These are phyloP conservation scores for Erythrocercus mccallii DNA, from an alignment of 2,113 vertebrate species.

Conservation along the genomic window DNA sequence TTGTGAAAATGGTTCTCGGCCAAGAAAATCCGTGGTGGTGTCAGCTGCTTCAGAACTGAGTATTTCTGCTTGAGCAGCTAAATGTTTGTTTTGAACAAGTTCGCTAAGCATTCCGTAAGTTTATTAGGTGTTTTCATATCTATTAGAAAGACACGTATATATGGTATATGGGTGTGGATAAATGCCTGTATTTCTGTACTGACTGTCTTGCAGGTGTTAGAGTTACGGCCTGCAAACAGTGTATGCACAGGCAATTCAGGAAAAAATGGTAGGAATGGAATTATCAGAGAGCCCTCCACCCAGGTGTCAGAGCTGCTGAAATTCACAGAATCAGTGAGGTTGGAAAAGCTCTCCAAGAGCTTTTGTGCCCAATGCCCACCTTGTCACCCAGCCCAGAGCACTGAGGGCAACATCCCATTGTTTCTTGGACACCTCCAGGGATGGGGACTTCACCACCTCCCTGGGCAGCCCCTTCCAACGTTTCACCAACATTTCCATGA, in stretches of 20 bases:
- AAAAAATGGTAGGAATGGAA: neutral
- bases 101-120: neutral
- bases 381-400: neutral
- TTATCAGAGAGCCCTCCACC: neutral
- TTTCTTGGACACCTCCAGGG: neutral
- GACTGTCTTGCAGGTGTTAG: neutral
- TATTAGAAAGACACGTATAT: neutral
- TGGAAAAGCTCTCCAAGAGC: neutral
- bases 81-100: neutral
- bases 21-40: neutral
- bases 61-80: neutral
- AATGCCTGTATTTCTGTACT: neutral
- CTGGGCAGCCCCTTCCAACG: neutral
- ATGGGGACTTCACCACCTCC: neutral
- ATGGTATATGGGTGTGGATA: neutral
- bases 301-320: neutral
- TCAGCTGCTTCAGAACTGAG: neutral
- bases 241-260: neutral
- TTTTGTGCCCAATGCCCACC: fast-evolving
- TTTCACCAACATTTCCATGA: neutral
- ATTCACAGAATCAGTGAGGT: neutral
- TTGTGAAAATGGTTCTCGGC: neutral
- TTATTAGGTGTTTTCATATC: neutral
- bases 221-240: neutral
- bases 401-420: fast-evolving